Evolutionary conservation across 2,797 vertebrate genomes (phyloP).

Genomic region (Astyanax mexicanus): DNA sequence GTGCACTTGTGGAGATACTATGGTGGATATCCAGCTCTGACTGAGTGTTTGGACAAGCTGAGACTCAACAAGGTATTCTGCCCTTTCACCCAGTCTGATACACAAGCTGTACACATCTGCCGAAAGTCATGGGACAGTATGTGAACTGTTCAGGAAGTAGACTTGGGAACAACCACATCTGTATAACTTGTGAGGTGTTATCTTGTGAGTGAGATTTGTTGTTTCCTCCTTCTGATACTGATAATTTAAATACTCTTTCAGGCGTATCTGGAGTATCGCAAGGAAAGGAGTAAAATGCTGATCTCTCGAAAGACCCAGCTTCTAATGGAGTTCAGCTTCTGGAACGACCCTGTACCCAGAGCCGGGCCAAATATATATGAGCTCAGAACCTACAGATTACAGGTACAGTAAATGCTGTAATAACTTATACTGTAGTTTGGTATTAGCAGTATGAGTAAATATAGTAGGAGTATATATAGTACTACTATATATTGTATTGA

Average conservation of each 20-base stretch:
- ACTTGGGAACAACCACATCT: too few relatives aligned
- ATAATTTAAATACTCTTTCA: slow-evolving; percentile 62
- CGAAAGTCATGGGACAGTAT: too few relatives aligned
- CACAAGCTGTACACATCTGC: too few relatives aligned
- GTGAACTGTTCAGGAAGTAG: too few relatives aligned
- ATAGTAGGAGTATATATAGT: too few relatives aligned
- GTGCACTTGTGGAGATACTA: slow-evolving; percentile 96
- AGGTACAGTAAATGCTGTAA: slow-evolving; percentile 83
- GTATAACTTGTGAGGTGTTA: too few relatives aligned
- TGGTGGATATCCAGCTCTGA: slow-evolving; percentile 92
- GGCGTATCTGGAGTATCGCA: slow-evolving; percentile 91
- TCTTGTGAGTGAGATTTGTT: too few relatives aligned
- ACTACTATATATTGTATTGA: too few relatives aligned
- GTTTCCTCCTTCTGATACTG: too few relatives aligned
- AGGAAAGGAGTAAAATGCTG: slow-evolving; percentile 92
- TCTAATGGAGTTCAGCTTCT: slow-evolving; percentile 96
- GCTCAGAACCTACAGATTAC: slow-evolving; percentile 90
- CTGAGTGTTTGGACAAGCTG: slow-evolving; percentile 89
- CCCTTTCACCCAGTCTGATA: neutral
- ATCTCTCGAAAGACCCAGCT: slow-evolving; percentile 92
- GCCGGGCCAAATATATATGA: slow-evolving; percentile 93
- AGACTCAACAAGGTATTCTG: slow-evolving; percentile 84
- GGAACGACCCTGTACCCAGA: slow-evolving; percentile 92
- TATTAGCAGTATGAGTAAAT: too few relatives aligned
- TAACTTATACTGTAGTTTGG: neutral